Evolutionary conservation across 2,888 invertebrate species (phyloP).

Genomic region (Meteorus colon): DNA sequence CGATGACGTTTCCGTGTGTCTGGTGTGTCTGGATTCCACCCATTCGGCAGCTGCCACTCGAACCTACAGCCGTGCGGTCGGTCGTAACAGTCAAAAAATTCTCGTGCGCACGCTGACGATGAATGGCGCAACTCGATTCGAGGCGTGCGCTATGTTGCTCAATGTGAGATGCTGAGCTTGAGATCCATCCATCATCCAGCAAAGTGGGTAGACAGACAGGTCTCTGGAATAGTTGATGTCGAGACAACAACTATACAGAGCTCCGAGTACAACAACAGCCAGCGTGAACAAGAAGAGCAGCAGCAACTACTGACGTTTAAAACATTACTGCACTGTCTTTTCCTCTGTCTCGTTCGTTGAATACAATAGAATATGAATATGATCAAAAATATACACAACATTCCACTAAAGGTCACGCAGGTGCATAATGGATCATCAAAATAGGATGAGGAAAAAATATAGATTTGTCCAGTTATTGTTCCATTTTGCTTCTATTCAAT

Average conservation of each 20-base stretch:
- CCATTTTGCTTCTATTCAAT: too few relatives aligned
- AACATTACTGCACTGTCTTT: neutral
- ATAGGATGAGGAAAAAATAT: too few relatives aligned
- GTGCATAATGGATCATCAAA: neutral
- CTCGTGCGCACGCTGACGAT: conserved; percentile 4
- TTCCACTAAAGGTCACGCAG: conserved; percentile 8
- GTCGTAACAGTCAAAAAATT: conserved; percentile 27
- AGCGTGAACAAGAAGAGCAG: conserved; percentile 27
- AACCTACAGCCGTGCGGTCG: conserved; percentile 19
- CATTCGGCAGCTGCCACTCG: conserved; percentile 52
- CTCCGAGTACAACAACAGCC: conserved; percentile 8
- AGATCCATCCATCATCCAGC: conserved; percentile 63
- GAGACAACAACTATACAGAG: neutral
- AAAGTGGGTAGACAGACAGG: conserved; percentile 62
- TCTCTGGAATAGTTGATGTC: conserved; percentile 57
- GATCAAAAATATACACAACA: conserved; percentile 34
- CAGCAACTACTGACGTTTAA: neutral
- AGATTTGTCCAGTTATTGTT: too few relatives aligned
- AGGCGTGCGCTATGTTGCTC: conserved; percentile 24
- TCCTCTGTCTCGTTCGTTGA: neutral
- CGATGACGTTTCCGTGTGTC: conserved; percentile 8
- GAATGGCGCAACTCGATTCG: conserved; percentile 21
- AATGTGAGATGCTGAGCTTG: conserved; percentile 40
- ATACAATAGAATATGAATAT: conserved; percentile 38
- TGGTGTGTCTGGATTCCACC: conserved; percentile 9